These are phyloP conservation scores for Polydrusus pterygomalis DNA, from an alignment of 2,888 invertebrate genomes.

Conservation along the genomic window DNA sequence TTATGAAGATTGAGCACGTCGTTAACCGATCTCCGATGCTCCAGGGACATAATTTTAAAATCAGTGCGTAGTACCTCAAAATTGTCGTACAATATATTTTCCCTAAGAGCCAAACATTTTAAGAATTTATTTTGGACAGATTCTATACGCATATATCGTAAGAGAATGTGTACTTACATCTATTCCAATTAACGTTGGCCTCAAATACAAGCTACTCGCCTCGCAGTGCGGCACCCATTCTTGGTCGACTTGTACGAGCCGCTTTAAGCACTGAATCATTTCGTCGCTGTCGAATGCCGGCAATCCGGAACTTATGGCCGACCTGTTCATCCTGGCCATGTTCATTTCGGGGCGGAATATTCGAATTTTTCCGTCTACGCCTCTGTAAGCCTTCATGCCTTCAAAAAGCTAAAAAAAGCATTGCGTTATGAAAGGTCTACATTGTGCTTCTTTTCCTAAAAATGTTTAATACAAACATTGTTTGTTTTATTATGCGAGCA, in stretches of 20 bases:
- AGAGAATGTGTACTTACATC: constrained; percentile 82
- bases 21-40: too few relatives aligned
- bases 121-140: too few relatives aligned
- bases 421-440: too few relatives aligned
- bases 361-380: constrained; percentile 92
- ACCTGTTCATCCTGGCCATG: constrained; percentile 92
- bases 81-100: too few relatives aligned
- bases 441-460: too few relatives aligned
- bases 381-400: constrained; percentile 98
- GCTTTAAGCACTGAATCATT: constrained; percentile 87
- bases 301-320: constrained; percentile 88
- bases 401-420: constrained; percentile 89
- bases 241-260: constrained; percentile 92
- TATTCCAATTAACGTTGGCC: constrained; percentile 97
- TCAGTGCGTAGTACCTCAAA: too few relatives aligned
- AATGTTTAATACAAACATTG: too few relatives aligned
- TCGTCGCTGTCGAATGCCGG: constrained; percentile 93
- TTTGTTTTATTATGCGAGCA: too few relatives aligned
- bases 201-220: constrained; percentile 93
- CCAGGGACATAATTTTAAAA: too few relatives aligned
- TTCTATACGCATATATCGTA: too few relatives aligned
- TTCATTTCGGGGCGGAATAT: constrained; percentile 97
- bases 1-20: too few relatives aligned
- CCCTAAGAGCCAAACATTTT: too few relatives aligned
- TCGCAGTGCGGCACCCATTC: constrained; percentile 98